Evolutionary conservation across 2,888 invertebrate species (phyloP), one percentile per base, ranked within the genome.

Genomic region (Hylaea fasciaria): DNA sequence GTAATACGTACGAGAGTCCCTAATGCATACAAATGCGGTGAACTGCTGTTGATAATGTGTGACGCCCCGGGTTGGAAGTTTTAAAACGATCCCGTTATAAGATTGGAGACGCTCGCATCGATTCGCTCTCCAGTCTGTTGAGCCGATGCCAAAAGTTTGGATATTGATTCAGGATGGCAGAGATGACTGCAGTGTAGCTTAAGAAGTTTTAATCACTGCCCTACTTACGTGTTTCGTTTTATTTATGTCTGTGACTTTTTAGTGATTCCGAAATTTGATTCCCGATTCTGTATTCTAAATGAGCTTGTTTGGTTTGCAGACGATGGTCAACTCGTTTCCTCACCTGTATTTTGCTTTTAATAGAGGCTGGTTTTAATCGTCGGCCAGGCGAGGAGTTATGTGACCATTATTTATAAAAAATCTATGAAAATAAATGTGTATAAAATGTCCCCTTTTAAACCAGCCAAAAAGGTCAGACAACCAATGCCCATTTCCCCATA

Each of bases 21-120:
- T 82, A 86, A 86, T 85, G 89, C 86, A 87, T 84, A 84, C 80
- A 85, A 85, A 85, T 85, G 85, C 80, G 80, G 82, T 82, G 80
- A 85, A 80, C 41, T 43, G 56, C 40, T 60, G 50, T 46, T 50
- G 60, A 60, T 60, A 60, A 54, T 48, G 49, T 49, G 59, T 48
- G 44, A 53, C 44, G 43, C 52, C 44, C 44, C 14, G 48, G 44
- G 46, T 46, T 52, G 11, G 46, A 52, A 77, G 76, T 81, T 83
- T 83, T 75, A 83, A 85, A 83, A 77, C 75, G 73, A 74, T 72
- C 66, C 67, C 64, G 69, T 73, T 76, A 75, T 75, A 68, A 66
- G 64, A 72, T 73, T 72, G 58, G 68, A 51, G 62, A 49, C 43
- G 52, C 55, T 52, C 37, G 63, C 22, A 69, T 75, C 68, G 72